Percentiles rank a stretch among this genome's conserved stretches.
Conservation (phyloP, 53 echinoderm and acorn worm genomes). For the Hippasteria phrygiana region DNA sequence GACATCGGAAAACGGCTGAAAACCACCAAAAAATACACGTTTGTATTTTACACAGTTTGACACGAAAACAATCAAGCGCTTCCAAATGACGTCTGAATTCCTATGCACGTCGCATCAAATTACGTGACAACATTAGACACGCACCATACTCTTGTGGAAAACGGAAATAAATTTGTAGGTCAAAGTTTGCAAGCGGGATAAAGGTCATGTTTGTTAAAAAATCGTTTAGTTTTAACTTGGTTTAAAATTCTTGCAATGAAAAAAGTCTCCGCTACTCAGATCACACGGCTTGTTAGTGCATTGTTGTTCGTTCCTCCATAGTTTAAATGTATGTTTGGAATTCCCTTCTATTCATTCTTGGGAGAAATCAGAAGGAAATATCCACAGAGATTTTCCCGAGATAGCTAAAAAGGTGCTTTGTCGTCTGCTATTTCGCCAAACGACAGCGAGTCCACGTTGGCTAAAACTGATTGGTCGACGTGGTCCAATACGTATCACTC, state of each 20-base stretch:
- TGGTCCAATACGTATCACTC: background rate
- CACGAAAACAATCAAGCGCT: slow-evolving; percentile 17
- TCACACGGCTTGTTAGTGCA: too few relatives aligned
- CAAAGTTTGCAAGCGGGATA: background rate
- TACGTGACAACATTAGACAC: background rate
- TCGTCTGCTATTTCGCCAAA: slow-evolving; percentile 33
- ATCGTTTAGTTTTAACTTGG: background rate
- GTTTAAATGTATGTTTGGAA: too few relatives aligned
- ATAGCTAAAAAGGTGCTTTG: background rate
- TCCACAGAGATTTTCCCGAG: too few relatives aligned
- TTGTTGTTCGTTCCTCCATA: too few relatives aligned
- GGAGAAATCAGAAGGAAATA: too few relatives aligned
- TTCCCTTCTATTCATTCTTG: too few relatives aligned
- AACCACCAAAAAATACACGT: background rate
- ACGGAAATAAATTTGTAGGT: background rate
- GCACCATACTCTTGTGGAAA: background rate
- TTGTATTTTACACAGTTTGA: background rate
- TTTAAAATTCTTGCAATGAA: too few relatives aligned
- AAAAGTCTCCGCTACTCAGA: too few relatives aligned
- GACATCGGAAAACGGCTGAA: slow-evolving; percentile 7
- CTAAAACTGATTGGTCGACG: slow-evolving; percentile 72
- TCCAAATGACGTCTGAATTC: background rate
- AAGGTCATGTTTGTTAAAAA: background rate
- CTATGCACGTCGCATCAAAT: background rate
- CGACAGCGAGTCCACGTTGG: slow-evolving; percentile 69